A percentile compares a stretch with the other conserved stretches of the same genome.
phyloP scores from a whole-genome alignment of 2,113 vertebrate genomes.

The Tautogolabrus adspersus region DNA sequence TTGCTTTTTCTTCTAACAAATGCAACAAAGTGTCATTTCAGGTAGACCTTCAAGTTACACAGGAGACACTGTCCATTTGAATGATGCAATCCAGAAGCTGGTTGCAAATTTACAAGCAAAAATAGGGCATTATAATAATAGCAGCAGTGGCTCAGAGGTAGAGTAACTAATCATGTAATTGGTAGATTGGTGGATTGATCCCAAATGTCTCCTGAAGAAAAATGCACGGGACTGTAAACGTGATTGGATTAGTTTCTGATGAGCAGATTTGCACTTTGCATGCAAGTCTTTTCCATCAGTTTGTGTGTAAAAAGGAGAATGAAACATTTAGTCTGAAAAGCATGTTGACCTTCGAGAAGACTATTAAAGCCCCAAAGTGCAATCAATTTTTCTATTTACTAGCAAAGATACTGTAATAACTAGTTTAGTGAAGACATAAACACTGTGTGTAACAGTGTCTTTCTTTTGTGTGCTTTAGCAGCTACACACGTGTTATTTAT shows the following conservation, averaged over 20 bases:
- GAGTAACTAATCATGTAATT: too few relatives aligned
- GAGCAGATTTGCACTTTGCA: background rate
- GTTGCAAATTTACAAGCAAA: slow-evolving; percentile 6
- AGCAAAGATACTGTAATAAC: too few relatives aligned
- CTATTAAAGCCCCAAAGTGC: background rate
- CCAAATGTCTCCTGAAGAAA: background rate
- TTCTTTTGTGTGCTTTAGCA: slow-evolving; percentile 21
- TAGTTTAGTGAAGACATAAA: background rate
- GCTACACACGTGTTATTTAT: slow-evolving; percentile 45
- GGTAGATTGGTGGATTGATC: too few relatives aligned
- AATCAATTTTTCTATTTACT: too few relatives aligned
- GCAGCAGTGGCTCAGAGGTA: too few relatives aligned
- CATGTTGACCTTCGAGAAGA: background rate
- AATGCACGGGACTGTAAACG: background rate
- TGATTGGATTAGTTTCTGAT: background rate
- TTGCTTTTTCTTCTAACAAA: too few relatives aligned
- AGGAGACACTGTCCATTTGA: background rate
- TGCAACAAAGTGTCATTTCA: background rate
- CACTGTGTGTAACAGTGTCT: background rate
- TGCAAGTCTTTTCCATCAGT: background rate
- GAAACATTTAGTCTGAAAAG: background rate
- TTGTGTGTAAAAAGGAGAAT: background rate
- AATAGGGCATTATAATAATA: too few relatives aligned
- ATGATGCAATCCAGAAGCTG: too few relatives aligned
- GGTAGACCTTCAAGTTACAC: background rate